A percentile compares a stretch with the other conserved stretches of the same genome.
Conservation (phyloP, 2,888 invertebrate genomes). For the Prosopocoilus inquinatus region DNA sequence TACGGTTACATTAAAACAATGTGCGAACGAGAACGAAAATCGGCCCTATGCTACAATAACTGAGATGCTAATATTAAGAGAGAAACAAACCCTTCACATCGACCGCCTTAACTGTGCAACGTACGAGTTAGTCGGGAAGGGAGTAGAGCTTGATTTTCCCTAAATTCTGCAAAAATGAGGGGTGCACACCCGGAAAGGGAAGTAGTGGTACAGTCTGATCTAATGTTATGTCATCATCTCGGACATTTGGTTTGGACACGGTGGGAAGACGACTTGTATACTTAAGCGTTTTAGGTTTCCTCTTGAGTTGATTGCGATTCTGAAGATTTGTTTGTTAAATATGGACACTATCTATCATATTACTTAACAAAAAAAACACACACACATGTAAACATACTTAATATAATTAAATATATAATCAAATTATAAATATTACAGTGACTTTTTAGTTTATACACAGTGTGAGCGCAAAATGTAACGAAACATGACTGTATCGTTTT, state of each 20-base stretch:
- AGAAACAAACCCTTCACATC: slow-evolving; percentile 16
- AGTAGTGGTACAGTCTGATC: slow-evolving; percentile 45
- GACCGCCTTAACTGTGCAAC: not conserved
- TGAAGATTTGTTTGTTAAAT: not conserved
- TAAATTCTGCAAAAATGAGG: slow-evolving; percentile 47
- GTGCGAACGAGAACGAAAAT: slow-evolving; percentile 10
- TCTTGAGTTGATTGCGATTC: not conserved
- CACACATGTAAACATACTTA: no score
- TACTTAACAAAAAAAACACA: no score
- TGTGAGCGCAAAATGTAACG: no score
- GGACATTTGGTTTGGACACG: slow-evolving; percentile 29
- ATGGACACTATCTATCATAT: no score
- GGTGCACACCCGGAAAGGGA: slow-evolving; percentile 45
- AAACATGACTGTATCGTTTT: no score
- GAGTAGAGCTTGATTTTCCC: slow-evolving; percentile 43
- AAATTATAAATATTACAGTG: no score
- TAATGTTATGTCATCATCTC: slow-evolving; percentile 44
- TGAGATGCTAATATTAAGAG: slow-evolving; percentile 2
- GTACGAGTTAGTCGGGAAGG: slow-evolving; percentile 26
- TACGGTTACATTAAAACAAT: slow-evolving; percentile 17
- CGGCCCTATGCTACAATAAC: slow-evolving; percentile 6
- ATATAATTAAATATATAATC: no score
- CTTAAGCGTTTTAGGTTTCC: slow-evolving; percentile 10
- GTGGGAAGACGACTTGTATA: slow-evolving; percentile 9
- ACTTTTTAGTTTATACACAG: no score